Conservation (phyloP, 2,113 vertebrate genomes). For the Sisor rabdophorus region DNA sequence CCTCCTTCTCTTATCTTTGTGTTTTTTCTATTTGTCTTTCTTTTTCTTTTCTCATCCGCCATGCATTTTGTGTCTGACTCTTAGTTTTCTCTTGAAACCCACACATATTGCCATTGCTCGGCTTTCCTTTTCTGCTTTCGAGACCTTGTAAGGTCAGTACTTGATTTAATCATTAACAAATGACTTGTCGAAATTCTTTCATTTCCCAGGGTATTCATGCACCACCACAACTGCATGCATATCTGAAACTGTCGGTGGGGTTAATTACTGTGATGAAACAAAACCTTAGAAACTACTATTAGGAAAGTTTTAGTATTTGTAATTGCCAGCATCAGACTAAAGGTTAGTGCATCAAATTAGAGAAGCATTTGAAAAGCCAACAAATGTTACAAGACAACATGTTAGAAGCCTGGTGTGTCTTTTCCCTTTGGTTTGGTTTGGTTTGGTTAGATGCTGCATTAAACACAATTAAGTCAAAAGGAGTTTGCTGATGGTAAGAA, state of each 20-base stretch:
- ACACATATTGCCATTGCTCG: not conserved
- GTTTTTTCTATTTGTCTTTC: not conserved
- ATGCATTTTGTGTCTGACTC: not conserved
- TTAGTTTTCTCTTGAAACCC: conserved; percentile 34
- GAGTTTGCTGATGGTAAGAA: no score
- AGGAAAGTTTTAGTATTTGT: not conserved
- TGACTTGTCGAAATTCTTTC: no score
- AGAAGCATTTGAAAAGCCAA: not conserved
- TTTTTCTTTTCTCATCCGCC: not conserved
- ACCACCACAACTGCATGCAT: not conserved
- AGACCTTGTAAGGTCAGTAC: not conserved
- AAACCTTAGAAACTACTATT: not conserved
- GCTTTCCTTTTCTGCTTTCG: not conserved
- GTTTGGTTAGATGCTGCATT: no score
- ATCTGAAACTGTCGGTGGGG: not conserved
- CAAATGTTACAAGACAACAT: no score
- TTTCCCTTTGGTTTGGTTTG: no score
- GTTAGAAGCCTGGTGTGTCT: no score
- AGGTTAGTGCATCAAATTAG: not conserved
- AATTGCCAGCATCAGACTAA: not conserved
- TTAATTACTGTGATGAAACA: no score
- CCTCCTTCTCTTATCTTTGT: not conserved
- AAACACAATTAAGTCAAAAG: no score
- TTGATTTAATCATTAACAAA: not conserved
- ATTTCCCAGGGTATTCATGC: not conserved